Conservation (phyloP, 2,113 vertebrate genomes). For the Ictalurus furcatus region DNA sequence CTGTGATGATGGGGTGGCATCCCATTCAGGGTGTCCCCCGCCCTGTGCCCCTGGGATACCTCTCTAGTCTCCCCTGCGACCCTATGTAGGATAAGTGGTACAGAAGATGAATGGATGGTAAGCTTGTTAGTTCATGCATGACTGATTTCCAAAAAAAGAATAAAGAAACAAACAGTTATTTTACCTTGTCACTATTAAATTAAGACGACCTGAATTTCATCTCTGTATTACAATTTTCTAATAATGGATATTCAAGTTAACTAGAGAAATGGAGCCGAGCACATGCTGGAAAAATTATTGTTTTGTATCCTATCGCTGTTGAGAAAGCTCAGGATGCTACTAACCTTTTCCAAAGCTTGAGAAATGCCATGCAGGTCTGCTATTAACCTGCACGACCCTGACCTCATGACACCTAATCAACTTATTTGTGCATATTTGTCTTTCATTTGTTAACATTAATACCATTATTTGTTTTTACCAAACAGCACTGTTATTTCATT, state of each 20-base stretch:
- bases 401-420: background rate
- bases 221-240: background rate
- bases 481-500: background rate
- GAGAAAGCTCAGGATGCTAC: conserved; percentile 7
- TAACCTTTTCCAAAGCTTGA: conserved; percentile 9
- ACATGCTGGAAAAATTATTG: background rate
- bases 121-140: background rate
- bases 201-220: background rate
- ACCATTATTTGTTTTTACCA: no score
- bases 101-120: background rate
- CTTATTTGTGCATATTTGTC: background rate
- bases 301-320: background rate
- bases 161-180: background rate
- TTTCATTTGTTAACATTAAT: background rate
- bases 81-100: no score
- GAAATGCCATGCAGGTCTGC: conserved; percentile 2
- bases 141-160: background rate
- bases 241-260: background rate
- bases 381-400: conserved; percentile 5
- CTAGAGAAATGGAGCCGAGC: background rate
- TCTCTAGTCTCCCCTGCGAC: no score
- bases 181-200: background rate
- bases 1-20: no score
- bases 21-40: no score
- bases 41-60: no score